Base-by-base conservation (phyloP, 2,113 vertebrate species). In the Fulica atra region DNA sequence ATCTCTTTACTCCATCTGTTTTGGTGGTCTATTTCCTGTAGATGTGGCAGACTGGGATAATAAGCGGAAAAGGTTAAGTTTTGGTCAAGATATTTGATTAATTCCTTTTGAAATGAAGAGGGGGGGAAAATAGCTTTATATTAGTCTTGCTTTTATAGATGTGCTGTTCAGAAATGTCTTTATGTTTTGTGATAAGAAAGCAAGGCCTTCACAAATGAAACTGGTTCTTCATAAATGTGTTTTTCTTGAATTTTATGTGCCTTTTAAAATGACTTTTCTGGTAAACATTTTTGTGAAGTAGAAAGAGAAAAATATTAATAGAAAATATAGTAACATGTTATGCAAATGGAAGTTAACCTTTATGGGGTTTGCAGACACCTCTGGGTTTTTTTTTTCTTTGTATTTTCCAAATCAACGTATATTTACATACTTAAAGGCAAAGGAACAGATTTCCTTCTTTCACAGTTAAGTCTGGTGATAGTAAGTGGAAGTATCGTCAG, bases 11-110 rank as follows among this genome's bases (percentile, higher is more conserved):
- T 86, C 86, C 94, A 94, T 90, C 76, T 96, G 82, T n/a, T 88
- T 92, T 81, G n/a, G 61, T 66, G 71, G 31, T 77, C 51, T 65
- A 61, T 93, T 93, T 94, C 70, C 94, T 95, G 24, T 71, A 80
- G 77, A 85, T 69, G 78, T 81, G 68, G 57, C 88, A 92, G 83
- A 42, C 77, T 91, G 77, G 48, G 94, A 88, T 95, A 96, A 73
- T 86, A 88, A 92, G 66, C 7, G 10, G 40, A 68, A 96, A 90
- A 95, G 86, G 65, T 89, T 89, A 95, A 76, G 33, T 86, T 94
- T 87, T 95, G 91, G 74, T 94, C 91, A 95, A 86, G 64, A 71
- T 25, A 61, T 82, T 61, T 74, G 61, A 86, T 57, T 57, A 50
- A 73, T 90, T 40, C 61, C 38, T 83, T 81, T 35, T 56, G 61